Evolutionary conservation across 2,888 invertebrate genomes (phyloP).

Genomic region (Mechanitis mazaeus): DNA sequence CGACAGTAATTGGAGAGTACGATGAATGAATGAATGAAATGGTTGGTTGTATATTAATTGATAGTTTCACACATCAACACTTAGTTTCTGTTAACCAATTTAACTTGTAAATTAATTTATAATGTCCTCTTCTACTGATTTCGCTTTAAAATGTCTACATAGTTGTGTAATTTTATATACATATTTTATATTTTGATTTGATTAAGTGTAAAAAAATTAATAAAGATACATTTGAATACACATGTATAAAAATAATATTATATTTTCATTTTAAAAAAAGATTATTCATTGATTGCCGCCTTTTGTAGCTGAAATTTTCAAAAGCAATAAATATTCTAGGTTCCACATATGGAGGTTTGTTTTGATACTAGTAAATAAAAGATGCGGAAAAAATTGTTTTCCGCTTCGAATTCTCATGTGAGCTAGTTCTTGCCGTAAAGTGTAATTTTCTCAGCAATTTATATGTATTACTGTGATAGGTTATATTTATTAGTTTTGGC

Average conservation of each 20-base stretch:
- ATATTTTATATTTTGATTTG: too few relatives aligned
- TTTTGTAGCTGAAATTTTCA: not conserved
- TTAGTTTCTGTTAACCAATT: not conserved
- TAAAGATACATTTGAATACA: too few relatives aligned
- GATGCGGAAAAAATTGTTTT: slow-evolving; percentile 3
- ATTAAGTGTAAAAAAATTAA: too few relatives aligned
- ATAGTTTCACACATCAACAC: slow-evolving; percentile 1
- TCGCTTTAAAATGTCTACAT: not conserved
- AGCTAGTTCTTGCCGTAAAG: slow-evolving; percentile 1
- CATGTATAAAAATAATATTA: too few relatives aligned
- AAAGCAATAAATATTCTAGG: not conserved
- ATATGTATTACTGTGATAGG: slow-evolving; percentile 4
- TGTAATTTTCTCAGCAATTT: slow-evolving; percentile 1
- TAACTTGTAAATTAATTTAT: slow-evolving; percentile 1
- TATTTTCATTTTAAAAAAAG: too few relatives aligned
- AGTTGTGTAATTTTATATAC: too few relatives aligned
- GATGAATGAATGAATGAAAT: too few relatives aligned
- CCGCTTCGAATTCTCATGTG: slow-evolving; percentile 6
- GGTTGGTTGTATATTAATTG: not conserved
- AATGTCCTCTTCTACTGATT: not conserved
- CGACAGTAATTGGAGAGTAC: not conserved
- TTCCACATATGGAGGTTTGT: not conserved
- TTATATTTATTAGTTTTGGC: not conserved
- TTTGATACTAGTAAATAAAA: slow-evolving; percentile 3
- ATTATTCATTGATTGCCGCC: too few relatives aligned